phyloP scores from a whole-genome alignment of 2,797 vertebrate species.

The Acanthurus tractus region DNA sequence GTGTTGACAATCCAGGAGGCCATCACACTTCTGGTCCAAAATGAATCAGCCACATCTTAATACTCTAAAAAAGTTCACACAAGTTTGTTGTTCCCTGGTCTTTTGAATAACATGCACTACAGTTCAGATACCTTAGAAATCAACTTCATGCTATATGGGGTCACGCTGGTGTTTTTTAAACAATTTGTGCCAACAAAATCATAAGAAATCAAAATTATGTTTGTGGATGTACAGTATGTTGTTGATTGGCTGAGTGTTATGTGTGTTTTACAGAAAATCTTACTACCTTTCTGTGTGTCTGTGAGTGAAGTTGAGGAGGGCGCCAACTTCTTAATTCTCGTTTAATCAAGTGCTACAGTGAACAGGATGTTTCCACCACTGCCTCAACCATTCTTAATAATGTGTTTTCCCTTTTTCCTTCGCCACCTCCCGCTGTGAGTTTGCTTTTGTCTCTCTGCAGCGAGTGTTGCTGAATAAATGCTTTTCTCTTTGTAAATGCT shows the following conservation, averaged over 20 bases:
- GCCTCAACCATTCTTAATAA: constrained; percentile 69
- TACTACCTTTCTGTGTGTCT: constrained; percentile 47
- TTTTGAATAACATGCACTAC: constrained; percentile 75
- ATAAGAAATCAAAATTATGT: constrained; percentile 33
- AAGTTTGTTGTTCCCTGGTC: constrained; percentile 19
- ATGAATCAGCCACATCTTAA: constrained; percentile 22
- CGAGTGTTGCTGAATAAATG: constrained; percentile 83
- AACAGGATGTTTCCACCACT: constrained; percentile 65
- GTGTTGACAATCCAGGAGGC: constrained; percentile 66
- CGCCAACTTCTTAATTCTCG: constrained; percentile 51
- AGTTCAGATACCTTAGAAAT: constrained; percentile 67
- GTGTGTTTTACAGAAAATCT: constrained; percentile 52
- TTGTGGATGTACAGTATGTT: constrained; percentile 56
- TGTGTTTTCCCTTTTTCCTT: constrained; percentile 55
- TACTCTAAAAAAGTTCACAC: neutral
- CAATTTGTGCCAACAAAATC: constrained; percentile 75
- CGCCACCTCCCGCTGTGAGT: constrained; percentile 58
- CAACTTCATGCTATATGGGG: constrained; percentile 26
- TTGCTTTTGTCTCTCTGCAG: constrained; percentile 55
- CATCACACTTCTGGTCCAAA: constrained; percentile 18
- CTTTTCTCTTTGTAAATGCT: constrained; percentile 72
- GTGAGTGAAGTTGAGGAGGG: constrained; percentile 47
- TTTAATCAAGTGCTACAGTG: constrained; percentile 65
- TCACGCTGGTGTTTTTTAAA: constrained; percentile 54
- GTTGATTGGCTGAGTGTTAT: constrained; percentile 41